Percentiles rank a stretch among this genome's conserved stretches.
Conservation (phyloP, 2,888 invertebrate genomes). For the Cosmorhoe ocellata region DNA sequence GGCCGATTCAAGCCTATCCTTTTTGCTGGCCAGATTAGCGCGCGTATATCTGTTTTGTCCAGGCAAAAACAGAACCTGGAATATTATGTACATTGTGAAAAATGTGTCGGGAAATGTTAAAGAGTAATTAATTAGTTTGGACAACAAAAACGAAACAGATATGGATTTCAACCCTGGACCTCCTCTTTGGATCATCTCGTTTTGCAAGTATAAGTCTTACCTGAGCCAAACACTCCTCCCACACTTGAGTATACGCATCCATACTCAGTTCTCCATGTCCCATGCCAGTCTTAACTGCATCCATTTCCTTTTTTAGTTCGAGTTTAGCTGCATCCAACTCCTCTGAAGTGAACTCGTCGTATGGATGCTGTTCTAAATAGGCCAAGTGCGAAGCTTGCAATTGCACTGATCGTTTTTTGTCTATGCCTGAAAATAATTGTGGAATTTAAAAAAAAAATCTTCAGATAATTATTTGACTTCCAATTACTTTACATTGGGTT, state of each 20-base stretch:
- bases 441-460: no score
- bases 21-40: constrained; percentile 97
- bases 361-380: constrained; percentile 94
- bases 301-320: constrained; percentile 91
- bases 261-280: constrained; percentile 95
- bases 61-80: constrained; percentile 92
- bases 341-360: constrained; percentile 86
- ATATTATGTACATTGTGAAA: neutral
- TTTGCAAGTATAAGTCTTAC: constrained; percentile 78
- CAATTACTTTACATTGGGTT: no score
- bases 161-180: no score
- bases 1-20: constrained; percentile 96
- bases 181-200: no score
- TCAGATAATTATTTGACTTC: no score
- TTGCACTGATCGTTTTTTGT: constrained; percentile 81
- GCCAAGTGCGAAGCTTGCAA: constrained; percentile 87
- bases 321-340: constrained; percentile 86
- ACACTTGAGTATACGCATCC: constrained; percentile 96
- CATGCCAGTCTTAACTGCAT: constrained; percentile 95
- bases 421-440: constrained; percentile 51
- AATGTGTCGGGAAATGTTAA: no score
- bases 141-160: no score
- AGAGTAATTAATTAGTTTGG: no score
- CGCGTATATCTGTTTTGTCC: constrained; percentile 96
- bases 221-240: constrained; percentile 98